These are phyloP conservation scores for Pipistrellus pipistrellus DNA, from an alignment of 2,797 vertebrate genomes.

Conservation along the genomic window DNA sequence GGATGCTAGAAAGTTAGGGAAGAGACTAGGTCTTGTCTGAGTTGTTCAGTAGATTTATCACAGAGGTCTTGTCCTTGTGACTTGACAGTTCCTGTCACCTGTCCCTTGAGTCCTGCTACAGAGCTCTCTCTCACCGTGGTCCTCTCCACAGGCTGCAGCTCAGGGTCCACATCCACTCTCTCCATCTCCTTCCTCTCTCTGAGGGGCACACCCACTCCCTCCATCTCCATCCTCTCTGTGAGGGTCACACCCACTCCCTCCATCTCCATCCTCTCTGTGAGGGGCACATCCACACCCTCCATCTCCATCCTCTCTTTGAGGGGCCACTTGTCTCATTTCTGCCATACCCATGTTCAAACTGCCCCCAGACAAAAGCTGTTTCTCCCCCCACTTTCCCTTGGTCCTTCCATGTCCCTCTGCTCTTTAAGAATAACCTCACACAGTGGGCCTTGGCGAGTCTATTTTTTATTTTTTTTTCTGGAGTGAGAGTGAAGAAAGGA, in stretches of 20 bases:
- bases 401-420: accelerated
- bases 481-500: background rate
- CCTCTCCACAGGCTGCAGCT: background rate
- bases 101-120: background rate
- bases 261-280: no score
- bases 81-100: background rate
- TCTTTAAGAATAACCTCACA: background rate
- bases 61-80: background rate
- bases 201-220: no score
- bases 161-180: background rate
- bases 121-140: accelerated
- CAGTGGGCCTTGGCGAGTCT: background rate
- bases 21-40: background rate
- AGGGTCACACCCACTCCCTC: no score
- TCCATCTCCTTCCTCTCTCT: no score
- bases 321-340: background rate
- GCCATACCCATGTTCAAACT: background rate
- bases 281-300: no score
- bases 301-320: no score
- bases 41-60: background rate
- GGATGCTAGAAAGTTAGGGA: background rate
- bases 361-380: accelerated
- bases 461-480: background rate
- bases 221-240: no score
- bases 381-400: accelerated